These are phyloP conservation scores for Leuciscus waleckii DNA, from an alignment of 2,797 vertebrate species.

Conservation along the genomic window DNA sequence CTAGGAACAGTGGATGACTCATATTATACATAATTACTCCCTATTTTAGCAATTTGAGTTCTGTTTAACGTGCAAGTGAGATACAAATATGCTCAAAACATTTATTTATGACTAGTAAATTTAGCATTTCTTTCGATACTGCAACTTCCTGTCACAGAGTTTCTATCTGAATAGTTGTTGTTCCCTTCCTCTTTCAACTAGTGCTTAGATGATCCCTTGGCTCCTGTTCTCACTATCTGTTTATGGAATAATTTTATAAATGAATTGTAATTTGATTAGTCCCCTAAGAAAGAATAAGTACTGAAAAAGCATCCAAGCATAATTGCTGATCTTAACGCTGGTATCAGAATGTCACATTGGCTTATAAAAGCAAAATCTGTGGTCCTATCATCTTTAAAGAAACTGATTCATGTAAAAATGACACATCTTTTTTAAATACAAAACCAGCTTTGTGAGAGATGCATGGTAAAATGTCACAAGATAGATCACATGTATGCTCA, in stretches of 20 bases:
- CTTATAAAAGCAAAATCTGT: not conserved
- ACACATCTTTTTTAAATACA: constrained; percentile 61
- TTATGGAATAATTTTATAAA: not conserved
- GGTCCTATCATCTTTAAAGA: not conserved
- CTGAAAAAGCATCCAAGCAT: constrained; percentile 1
- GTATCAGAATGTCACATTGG: not conserved
- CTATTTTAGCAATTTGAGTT: not conserved
- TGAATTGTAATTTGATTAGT: not conserved
- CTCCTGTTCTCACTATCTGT: not conserved
- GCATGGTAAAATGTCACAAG: constrained; percentile 70
- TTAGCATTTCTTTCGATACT: not conserved
- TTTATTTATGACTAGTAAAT: not conserved
- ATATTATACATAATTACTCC: not conserved
- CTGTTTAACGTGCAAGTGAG: not conserved
- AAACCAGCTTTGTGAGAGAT: constrained; percentile 68
- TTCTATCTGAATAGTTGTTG: constrained; percentile 14
- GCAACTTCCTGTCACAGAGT: constrained; percentile 7
- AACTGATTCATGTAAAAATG: not conserved
- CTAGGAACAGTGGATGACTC: not conserved
- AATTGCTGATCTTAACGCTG: not conserved
- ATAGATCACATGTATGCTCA: constrained; percentile 34
- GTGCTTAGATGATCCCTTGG: not conserved
- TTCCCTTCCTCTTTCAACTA: constrained; percentile 41
- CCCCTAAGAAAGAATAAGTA: not conserved
- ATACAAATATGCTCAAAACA: not conserved